phyloP scores from a whole-genome alignment of 1,140 invertebrate species.

The Parasteatoda tepidariorum region DNA sequence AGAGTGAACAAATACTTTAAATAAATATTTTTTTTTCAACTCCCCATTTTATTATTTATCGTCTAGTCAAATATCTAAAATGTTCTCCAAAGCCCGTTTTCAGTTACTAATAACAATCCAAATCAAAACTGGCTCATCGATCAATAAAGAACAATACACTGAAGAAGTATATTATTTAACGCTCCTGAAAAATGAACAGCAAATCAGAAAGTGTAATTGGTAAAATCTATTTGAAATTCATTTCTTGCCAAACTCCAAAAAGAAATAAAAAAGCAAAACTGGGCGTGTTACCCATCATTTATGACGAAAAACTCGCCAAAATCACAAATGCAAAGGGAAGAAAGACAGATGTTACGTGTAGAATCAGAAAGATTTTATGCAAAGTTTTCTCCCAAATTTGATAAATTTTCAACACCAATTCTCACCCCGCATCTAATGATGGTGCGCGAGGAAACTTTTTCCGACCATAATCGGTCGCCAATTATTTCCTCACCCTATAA shows the following conservation, averaged over 20 bases:
- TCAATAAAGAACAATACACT: no score
- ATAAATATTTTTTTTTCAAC: no score
- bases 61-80: no score
- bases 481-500: neutral
- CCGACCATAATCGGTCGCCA: neutral
- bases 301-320: neutral
- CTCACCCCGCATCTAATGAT: neutral
- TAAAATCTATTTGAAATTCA: neutral
- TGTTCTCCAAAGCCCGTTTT: no score
- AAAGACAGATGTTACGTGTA: neutral
- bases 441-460: neutral
- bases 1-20: no score
- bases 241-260: neutral
- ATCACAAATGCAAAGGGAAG: neutral
- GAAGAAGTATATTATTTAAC: no score
- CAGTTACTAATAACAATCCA: no score
- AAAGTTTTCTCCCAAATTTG: neutral
- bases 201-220: neutral
- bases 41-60: no score
- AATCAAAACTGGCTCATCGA: no score
- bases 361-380: neutral
- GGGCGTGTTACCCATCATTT: neutral
- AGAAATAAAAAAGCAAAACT: no score
- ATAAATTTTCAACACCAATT: neutral
- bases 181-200: neutral